These are phyloP conservation scores for Clarias macrocephalus DNA, from an alignment of 2,113 vertebrate genomes.

Conservation along the genomic window DNA sequence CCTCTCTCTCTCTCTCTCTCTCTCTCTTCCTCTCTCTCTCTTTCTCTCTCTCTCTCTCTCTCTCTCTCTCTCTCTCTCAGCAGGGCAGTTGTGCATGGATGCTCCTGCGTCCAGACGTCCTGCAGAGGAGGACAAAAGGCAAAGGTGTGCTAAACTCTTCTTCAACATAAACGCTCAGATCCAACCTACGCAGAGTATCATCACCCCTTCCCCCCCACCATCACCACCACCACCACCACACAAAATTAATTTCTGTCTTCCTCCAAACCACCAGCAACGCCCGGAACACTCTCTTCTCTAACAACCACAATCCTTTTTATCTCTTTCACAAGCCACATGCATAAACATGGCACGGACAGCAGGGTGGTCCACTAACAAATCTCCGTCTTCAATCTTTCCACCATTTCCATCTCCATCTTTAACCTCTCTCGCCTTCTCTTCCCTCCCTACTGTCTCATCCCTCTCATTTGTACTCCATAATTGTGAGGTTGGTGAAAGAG, in stretches of 20 bases:
- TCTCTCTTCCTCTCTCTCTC: background rate
- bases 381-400: background rate
- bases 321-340: background rate
- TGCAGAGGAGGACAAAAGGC: conserved; percentile 76
- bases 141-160: conserved; percentile 60
- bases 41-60: conserved; percentile 22
- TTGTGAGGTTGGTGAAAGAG: background rate
- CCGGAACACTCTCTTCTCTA: background rate
- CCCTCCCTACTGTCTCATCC: background rate
- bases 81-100: conserved; percentile 79
- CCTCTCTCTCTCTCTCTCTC: too few species aligned
- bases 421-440: background rate
- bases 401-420: background rate
- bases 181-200: background rate
- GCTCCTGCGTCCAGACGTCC: conserved; percentile 74
- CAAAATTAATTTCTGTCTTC: conserved; percentile 5
- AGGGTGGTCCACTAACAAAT: background rate
- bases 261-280: background rate
- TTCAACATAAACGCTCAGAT: background rate
- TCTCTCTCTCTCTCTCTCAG: conserved; percentile 24
- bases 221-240: background rate
- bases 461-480: background rate
- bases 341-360: background rate
- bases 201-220: background rate
- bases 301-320: background rate